Evolutionary conservation across 1,140 invertebrate species (phyloP), one percentile per base, ranked within the genome.

Genomic region (Sweltsa coloradensis): DNA sequence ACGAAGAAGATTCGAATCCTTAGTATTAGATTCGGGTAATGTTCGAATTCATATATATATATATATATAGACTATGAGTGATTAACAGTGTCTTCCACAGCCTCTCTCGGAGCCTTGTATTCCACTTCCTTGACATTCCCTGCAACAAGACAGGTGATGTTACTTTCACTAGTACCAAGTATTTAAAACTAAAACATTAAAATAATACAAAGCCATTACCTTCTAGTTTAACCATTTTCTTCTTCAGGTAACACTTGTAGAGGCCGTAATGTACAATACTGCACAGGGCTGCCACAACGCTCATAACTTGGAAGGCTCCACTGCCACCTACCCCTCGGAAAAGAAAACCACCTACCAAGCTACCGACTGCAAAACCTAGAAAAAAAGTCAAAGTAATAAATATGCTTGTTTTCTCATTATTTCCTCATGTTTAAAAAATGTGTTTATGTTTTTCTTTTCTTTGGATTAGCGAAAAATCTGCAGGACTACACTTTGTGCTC

Each of bases 351-450:
- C 77, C 75, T 3, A 77, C 54, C 2, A 80, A 52, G 49, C 74
- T 76, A 3, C 78, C 79, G 27, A 80, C 57, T 2, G 76, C 70
- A 55, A 73, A 81, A 27, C 74, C 74, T 77, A 25, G 34, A 58
- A 53, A 37, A 48, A 45, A 51, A 24, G 46, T 47, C 18, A 29
- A 4, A 16, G 47, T 34, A 34, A 22, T n/a, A 41, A 36, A 47
- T 23, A 49, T 13, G 39, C 7, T 16, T 25, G 16, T 13, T 6
- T 19, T 5, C 23, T 22, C n/a, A 13, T 43, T n/a, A 2, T 19
- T 11, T 47, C 34, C 5, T 14, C 16, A 2, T 41, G 4, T 34
- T 31, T 5, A 22, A 3, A 36, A 21, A 16, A 41, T 41, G 31
- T 24, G 36, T 16, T n/a, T 29, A 21, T 19, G 2, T 14, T 16